These are phyloP conservation scores for Cacoxenus indagator DNA, from an alignment of 2,888 invertebrate genomes.

Conservation along the genomic window DNA sequence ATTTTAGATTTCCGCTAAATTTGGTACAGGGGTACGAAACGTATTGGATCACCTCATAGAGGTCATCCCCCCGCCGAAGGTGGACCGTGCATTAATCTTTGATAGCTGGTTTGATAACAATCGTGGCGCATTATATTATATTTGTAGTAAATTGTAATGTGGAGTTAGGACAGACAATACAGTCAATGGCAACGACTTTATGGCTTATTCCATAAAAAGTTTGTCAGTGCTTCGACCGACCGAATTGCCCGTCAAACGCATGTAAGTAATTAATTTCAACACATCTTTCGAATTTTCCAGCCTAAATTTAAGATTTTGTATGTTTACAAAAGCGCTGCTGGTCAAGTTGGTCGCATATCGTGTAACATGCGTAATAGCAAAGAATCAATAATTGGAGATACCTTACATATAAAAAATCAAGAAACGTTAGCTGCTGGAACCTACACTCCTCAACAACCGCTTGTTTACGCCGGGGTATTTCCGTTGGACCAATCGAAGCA, in stretches of 20 bases:
- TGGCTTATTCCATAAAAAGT: conserved; percentile 83
- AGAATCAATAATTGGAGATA: conserved; percentile 85
- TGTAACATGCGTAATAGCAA: conserved; percentile 83
- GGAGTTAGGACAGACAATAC: conserved; percentile 81
- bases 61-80: conserved; percentile 82
- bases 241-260: conserved; percentile 76
- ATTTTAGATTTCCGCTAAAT: conserved; percentile 90
- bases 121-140: conserved; percentile 83
- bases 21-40: conserved; percentile 85
- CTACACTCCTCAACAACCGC: conserved; percentile 80
- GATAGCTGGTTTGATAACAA: conserved; percentile 95
- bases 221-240: conserved; percentile 85
- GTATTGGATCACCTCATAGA: conserved; percentile 85
- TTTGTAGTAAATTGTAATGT: conserved; percentile 84
- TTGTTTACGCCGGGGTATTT: conserved; percentile 89
- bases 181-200: conserved; percentile 79
- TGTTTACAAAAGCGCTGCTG: conserved; percentile 75
- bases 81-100: conserved; percentile 83
- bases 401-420: conserved; percentile 74
- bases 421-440: conserved; percentile 73
- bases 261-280: conserved; percentile 72
- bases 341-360: conserved; percentile 92
- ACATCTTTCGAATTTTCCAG: neutral
- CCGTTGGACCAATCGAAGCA: conserved; percentile 92
- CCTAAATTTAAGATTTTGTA: neutral